These are phyloP conservation scores for Phasia obesa DNA, from an alignment of 2,888 invertebrate genomes.

Conservation along the genomic window DNA sequence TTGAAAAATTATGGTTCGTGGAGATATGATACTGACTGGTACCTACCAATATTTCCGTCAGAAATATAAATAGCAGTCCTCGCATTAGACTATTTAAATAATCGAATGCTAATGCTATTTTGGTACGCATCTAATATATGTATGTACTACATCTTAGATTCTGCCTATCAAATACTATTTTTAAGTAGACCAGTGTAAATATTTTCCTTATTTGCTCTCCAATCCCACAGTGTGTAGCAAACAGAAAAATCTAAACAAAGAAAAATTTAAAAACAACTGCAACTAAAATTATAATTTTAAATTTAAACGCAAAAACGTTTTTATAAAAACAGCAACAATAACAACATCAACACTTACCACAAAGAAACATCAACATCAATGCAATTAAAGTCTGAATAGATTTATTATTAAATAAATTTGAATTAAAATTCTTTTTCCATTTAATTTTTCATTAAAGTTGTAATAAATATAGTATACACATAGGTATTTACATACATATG, in stretches of 20 bases:
- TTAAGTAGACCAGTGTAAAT: background rate
- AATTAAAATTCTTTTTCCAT: constrained; percentile 58
- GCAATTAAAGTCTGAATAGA: constrained; percentile 51
- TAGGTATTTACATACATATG: background rate
- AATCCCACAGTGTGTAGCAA: constrained; percentile 14
- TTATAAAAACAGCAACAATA: constrained; percentile 36
- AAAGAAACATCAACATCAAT: constrained; percentile 42
- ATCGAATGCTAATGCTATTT: too few relatives aligned
- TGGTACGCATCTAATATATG: too few relatives aligned
- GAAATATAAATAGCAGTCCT: too few relatives aligned
- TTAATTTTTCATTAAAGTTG: constrained; percentile 30
- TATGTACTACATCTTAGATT: too few relatives aligned
- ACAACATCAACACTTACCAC: constrained; percentile 24
- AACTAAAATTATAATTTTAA: background rate
- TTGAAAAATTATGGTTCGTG: too few relatives aligned
- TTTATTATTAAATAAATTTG: constrained; percentile 40
- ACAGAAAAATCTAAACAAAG: constrained; percentile 68
- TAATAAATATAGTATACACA: background rate
- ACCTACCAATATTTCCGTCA: too few relatives aligned
- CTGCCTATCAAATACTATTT: too few relatives aligned
- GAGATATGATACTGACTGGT: too few relatives aligned
- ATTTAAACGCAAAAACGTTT: constrained; percentile 28
- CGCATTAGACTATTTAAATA: too few relatives aligned
- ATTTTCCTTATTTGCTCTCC: background rate
- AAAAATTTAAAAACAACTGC: constrained; percentile 16